Base-by-base conservation (phyloP, 2,888 invertebrate species). In the Epinotia demarniana region DNA sequence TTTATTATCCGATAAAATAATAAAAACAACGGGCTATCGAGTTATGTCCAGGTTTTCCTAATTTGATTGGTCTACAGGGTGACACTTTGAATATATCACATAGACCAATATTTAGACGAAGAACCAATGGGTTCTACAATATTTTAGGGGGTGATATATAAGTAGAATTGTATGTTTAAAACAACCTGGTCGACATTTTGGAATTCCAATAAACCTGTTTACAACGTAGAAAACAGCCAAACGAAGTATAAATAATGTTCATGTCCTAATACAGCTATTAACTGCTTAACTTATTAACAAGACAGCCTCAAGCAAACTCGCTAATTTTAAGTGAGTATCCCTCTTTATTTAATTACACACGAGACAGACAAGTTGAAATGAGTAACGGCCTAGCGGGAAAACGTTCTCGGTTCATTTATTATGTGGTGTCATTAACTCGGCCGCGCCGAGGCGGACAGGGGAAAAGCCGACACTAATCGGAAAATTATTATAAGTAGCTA, bases 331-430 rank as follows among this genome's bases (percentile, higher is more conserved):
- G 61, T 61, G 33, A 70, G 75, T 66, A 71, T 67, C 53, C 66
- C 16, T 71, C 66, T 75, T 66, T 60, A 71, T 71, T 71, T 75
- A 75, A 75, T 75, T 71, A 71, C 75, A 71, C 75, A 75, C 61
- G 55, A 71, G 71, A 71, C 75, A 61, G 75, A 60, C 58, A 75
- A 66, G 66, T 75, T 66, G 75, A 66, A 75, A 75, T 75, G 75
- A 75, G 71, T 75, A 71, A 75, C 75, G 63, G 74, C 58, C 58
- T 58, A 75, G 55, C 64, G 75, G 71, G 71, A 72, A 71, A 75
- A 72, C 67, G 71, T 67, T 75, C 62, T 57, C 66, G 62, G 61
- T 67, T 75, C 75, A 75, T 75, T 75, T 75, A 72, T 75, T 75
- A 75, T 67, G 72, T 67, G 66, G 75, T 72, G 75, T 75, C 75